Base-by-base conservation (phyloP, 2,888 invertebrate genomes). In the Caenorhabditis sp. region DNA sequence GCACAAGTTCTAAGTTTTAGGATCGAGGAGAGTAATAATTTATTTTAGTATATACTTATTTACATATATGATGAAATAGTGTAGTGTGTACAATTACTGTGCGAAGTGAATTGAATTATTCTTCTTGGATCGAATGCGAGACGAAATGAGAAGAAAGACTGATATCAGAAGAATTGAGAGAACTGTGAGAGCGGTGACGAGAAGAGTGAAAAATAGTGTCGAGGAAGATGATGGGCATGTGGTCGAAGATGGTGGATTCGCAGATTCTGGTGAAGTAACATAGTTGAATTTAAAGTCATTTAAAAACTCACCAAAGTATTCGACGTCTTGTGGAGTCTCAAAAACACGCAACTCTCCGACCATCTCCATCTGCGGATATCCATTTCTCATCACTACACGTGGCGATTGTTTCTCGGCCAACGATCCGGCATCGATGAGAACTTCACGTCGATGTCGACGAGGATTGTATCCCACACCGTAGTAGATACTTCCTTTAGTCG, bases 291-390 rank as follows among this genome's bases (percentile, higher is more conserved):
- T 4, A 17, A 19, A 36, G 0, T 8, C 21, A 53, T 23, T 23
- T 53, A 4, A 23, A 23, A 53, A 51, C 31, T 58, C 43, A 84
- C 82, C 85, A 50, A 78, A 84, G 59, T 81, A 84, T 49, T 81
- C 77, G 4, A 83, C 82, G 67, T 83, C 86, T 60, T 86, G 83
- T 43, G 81, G 79, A 26, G 77, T 83, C 54, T 86, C 86, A 19
- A 86, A 75, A 1, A 86, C 86, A 5, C 86, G 70, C 60, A 86
- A 69, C 58, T 85, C 81, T 10, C 86, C 85, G 37, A 84, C 80
- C 64, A 86, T 70, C 26, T 82, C 80, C 72, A 82, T 73, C 58
- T 78, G 69, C 2, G 82, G 80, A 57, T 79, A 76, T 26, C 78
- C 81, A 26, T 75, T 70, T 24, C 64, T 69, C 65, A 70, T 71